Evolutionary conservation across 2,888 invertebrate genomes (phyloP), one percentile per base, ranked within the genome.

Genomic region (Hypolimnas misippus): DNA sequence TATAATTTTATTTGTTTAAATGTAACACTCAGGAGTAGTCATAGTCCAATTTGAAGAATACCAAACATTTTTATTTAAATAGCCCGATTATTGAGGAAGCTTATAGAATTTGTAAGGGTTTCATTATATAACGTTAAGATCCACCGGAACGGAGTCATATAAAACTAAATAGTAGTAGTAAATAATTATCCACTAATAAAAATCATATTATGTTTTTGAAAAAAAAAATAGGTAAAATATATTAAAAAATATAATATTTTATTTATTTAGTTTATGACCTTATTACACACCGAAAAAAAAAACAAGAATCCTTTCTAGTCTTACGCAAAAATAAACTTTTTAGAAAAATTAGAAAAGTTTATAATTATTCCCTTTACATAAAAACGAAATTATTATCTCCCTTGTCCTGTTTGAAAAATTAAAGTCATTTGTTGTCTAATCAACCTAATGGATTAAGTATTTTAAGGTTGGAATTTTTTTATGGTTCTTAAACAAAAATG

Each of bases 391-490:
- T 49, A 29, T 49, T 29, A 49, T 49, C 49, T 21, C 19, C 19
- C 19, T 49, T 49, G 49, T 49, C 49, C 49, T 49, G 49, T 49
- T 49, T 49, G 49, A 49, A 29, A 49, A 49, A 49, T 49, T 46
- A 29, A 49, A 49, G 49, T 49, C 49, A 29, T 49, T 49, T 49
- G 25, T 49, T 49, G n/a, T 49, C 29, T 49, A 49, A 49, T 49
- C 49, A 25, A 49, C 14, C 29, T 49, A 49, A 49, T 49, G 44
- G 44, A 46, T 46, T 46, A 49, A 49, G n/a, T 29, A 49, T 49
- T 49, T 46, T 46, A 12, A 21, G 19, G 19, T 21, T 44, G 17
- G 14, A 14, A 14, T 49, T 25, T 49, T 25, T 49, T 46, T 25
- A 21, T 21, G 21, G 12, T 46, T 46, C 44, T 21, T 12, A 46